Evolutionary conservation across 2,888 invertebrate genomes (phyloP).

Genomic region (Rhagium mordax): DNA sequence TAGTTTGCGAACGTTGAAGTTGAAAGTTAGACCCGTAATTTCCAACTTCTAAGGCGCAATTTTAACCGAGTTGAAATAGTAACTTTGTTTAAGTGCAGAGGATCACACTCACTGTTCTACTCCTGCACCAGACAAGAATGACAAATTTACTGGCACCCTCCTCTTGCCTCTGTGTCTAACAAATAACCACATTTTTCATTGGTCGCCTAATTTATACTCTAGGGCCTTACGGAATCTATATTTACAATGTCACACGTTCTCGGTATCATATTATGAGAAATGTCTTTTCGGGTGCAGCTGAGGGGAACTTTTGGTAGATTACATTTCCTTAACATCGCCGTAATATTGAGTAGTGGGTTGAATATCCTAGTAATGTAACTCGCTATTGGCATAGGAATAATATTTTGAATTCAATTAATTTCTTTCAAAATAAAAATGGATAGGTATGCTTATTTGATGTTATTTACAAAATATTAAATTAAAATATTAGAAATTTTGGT

Average conservation of each 20-base stretch:
- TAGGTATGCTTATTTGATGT: no score
- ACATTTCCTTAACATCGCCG: background rate
- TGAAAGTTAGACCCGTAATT: conserved; percentile 21
- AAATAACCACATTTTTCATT: conserved; percentile 39
- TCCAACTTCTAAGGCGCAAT: conserved; percentile 29
- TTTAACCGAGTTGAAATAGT: conserved; percentile 28
- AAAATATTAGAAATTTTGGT: no score
- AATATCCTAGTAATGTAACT: background rate
- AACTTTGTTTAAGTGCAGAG: conserved; percentile 37
- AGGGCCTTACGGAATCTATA: conserved; percentile 33
- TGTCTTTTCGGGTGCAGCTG: conserved; percentile 9
- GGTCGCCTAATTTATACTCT: conserved; percentile 36
- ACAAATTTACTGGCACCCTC: conserved; percentile 29
- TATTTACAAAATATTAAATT: no score
- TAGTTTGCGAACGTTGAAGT: background rate
- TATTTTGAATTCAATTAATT: no score
- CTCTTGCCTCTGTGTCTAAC: conserved; percentile 20
- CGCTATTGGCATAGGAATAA: background rate
- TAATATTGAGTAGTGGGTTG: background rate
- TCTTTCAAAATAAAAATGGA: no score
- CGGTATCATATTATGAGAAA: conserved; percentile 35
- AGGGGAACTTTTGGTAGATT: background rate
- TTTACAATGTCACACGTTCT: conserved; percentile 33
- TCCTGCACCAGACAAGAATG: conserved; percentile 30
- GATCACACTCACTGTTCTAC: background rate